These are phyloP conservation scores for Callorhinus ursinus DNA, from an alignment of 2,113 vertebrate genomes.

Conservation along the genomic window DNA sequence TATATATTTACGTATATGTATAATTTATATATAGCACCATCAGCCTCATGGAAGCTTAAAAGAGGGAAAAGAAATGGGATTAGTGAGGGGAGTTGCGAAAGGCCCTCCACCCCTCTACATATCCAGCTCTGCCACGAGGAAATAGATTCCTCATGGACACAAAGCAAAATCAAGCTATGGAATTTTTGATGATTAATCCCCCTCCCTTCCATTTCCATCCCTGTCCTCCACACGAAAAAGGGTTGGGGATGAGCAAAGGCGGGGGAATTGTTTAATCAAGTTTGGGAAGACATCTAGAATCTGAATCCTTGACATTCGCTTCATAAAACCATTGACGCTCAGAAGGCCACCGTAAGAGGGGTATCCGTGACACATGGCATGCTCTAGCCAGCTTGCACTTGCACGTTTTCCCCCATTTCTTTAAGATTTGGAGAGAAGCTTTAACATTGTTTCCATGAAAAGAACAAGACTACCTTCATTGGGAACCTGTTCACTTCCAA, in stretches of 20 bases:
- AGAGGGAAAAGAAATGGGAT: background rate
- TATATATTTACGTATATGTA: too few species aligned
- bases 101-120: background rate
- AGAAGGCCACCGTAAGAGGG: background rate
- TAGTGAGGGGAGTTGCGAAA: rapidly evolving
- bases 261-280: background rate
- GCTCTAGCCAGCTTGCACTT: background rate
- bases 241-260: background rate
- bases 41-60: background rate
- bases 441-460: background rate
- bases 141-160: background rate
- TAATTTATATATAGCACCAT: too few species aligned
- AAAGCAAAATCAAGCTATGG: background rate
- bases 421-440: background rate
- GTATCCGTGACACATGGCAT: rapidly evolving
- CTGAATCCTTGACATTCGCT: background rate
- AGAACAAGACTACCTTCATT: background rate
- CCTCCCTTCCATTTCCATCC: background rate
- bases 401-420: too few species aligned
- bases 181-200: background rate
- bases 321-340: background rate
- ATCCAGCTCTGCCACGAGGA: background rate
- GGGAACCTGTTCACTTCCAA: background rate
- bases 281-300: background rate
- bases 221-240: background rate